Evolutionary conservation across 2,888 invertebrate species (phyloP), one percentile per base, ranked within the genome.

Genomic region (Biston stratarius): DNA sequence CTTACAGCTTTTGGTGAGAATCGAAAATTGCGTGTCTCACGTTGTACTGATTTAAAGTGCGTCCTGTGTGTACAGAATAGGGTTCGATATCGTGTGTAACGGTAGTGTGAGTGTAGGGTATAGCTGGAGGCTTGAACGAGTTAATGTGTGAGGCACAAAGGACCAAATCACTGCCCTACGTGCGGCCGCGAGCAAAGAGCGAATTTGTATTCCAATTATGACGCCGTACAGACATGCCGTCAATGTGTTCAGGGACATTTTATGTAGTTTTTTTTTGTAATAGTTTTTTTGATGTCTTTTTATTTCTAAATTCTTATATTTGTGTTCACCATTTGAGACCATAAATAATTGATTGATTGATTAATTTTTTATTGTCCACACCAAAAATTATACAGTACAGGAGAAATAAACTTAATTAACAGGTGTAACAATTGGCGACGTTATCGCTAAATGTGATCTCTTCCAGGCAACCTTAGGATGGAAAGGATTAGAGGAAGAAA

Each of bases 131-230:
- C 85, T 85, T 86, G 89, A 92, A 92, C 92, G 92, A 93, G 91
- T 91, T 92, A 92, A 92, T 92, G 92, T 91, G 92, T 92, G 92
- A 83, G 86, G 87, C 91, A 94, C 93, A 94, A 94, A 93, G 92
- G 92, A 86, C 91, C 88, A 93, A 93, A 93, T 93, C 93, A 93
- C 91, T 89, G 89, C 88, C 88, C 89, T 89, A 83, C 84, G 83
- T 83, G 88, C 84, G 84, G 81, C 84, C 85, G 81, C 34, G 88
- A 89, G 89, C 92, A 91, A 91, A 92, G 89, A 89, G 89, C 85
- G 87, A 92, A 93, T 92, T 93, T 92, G 93, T 93, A 92, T 91
- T 92, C 90, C 92, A 93, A 94, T 94, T 94, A 93, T 90, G 88
- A 91, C 88, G 84, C 90, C 78, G 72, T 75, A 73, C 74, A 81